Evolutionary conservation across 2,888 invertebrate genomes (phyloP).

Genomic region (Endomychus coccineus): DNA sequence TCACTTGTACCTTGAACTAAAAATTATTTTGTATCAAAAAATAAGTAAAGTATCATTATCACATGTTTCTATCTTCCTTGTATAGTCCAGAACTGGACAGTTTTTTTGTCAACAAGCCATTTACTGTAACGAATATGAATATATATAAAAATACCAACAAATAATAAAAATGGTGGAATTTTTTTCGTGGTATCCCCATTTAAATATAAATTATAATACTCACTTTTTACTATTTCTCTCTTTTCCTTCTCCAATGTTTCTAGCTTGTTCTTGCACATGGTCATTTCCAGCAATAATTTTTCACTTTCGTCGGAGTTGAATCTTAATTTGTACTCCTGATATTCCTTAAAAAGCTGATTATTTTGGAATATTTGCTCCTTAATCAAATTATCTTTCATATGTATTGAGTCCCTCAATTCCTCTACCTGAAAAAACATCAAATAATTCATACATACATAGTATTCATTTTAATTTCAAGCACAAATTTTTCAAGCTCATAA

Average conservation of each 20-base stretch:
- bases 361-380: constrained; percentile 27
- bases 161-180: not conserved
- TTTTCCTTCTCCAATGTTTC: constrained; percentile 35
- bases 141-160: not conserved
- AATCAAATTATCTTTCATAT: constrained; percentile 29
- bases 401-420: constrained; percentile 21
- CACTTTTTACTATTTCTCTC: constrained; percentile 37
- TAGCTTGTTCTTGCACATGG: constrained; percentile 26
- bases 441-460: not conserved
- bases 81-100: no score
- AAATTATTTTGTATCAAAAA: no score
- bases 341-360: constrained; percentile 31
- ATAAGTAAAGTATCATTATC: no score
- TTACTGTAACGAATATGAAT: no score
- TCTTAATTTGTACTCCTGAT: constrained; percentile 30
- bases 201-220: constrained; percentile 12
- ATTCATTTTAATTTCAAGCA: no score
- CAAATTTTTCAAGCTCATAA: not conserved
- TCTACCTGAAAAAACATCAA: constrained; percentile 29
- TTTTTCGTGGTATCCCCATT: no score
- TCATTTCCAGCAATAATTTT: constrained; percentile 30
- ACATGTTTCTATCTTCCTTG: no score
- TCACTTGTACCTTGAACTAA: no score
- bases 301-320: constrained; percentile 32
- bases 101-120: no score